Evolutionary conservation across 2,888 invertebrate genomes (phyloP).

Genomic region (Drosophila algonquin): DNA sequence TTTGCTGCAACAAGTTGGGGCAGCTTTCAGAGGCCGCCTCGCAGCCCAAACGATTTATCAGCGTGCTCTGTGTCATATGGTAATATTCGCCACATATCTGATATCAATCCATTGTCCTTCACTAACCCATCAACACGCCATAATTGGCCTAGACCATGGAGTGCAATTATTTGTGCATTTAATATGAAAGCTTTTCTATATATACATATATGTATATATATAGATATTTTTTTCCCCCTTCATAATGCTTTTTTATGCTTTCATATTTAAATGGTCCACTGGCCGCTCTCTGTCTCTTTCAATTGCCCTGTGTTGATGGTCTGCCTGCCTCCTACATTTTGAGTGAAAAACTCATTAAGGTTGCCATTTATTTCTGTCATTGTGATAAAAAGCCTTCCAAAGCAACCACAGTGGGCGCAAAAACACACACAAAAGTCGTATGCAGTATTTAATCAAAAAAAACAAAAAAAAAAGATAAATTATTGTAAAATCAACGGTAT

Average conservation of each 20-base stretch:
- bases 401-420: constrained; percentile 11
- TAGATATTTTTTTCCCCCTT: neutral
- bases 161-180: neutral
- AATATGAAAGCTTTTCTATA: neutral
- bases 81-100: neutral
- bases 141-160: neutral
- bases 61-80: neutral
- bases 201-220: neutral
- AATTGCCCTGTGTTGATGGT: constrained; percentile 9
- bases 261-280: constrained; percentile 12
- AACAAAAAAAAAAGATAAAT: neutral
- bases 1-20: constrained; percentile 57
- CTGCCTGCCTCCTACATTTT: neutral
- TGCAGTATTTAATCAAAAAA: neutral
- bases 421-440: constrained; percentile 22
- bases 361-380: constrained; percentile 35
- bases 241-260: constrained; percentile 8
- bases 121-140: neutral
- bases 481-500: constrained; percentile 14
- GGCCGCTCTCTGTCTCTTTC: neutral
- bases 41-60: neutral
- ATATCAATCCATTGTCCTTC: neutral
- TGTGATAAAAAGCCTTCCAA: constrained; percentile 24
- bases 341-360: constrained; percentile 32
- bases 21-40: neutral